Evolutionary conservation across 2,888 invertebrate species (phyloP).

Genomic region (Augiades crinisus): DNA sequence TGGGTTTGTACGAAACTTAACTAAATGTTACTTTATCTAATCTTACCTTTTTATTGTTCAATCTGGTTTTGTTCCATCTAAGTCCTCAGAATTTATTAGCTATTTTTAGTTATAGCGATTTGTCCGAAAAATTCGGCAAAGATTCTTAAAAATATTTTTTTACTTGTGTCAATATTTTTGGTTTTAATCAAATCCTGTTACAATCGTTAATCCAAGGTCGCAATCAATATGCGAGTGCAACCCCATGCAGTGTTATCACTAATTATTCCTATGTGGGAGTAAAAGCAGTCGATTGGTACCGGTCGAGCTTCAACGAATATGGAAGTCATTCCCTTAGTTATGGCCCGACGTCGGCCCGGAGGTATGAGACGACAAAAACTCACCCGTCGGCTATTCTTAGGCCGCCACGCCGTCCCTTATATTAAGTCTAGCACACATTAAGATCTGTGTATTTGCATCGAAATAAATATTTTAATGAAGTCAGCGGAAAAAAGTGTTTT

Average conservation of each 20-base stretch:
- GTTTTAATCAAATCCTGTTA: too few species aligned
- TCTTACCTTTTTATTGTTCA: too few species aligned
- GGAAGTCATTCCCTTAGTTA: conserved; percentile 45
- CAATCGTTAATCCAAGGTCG: background rate
- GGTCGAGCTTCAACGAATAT: conserved; percentile 38
- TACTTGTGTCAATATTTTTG: too few species aligned
- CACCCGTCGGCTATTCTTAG: conserved; percentile 56
- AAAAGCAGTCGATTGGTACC: conserved; percentile 30
- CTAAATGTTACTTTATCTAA: too few species aligned
- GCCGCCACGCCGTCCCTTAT: conserved; percentile 36
- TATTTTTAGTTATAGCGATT: too few species aligned
- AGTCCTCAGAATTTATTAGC: too few species aligned
- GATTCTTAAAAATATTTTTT: too few species aligned
- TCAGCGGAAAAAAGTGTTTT: conserved; percentile 10
- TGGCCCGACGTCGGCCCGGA: conserved; percentile 41
- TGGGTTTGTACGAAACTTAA: too few species aligned
- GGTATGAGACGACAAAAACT: conserved; percentile 61
- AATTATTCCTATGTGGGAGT: conserved; percentile 30
- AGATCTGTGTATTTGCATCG: conserved; percentile 10
- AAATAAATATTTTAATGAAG: conserved; percentile 11
- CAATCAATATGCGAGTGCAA: conserved; percentile 12
- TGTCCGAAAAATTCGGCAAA: too few species aligned
- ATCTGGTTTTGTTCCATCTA: too few species aligned
- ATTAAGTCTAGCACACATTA: conserved; percentile 25
- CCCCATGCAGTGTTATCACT: conserved; percentile 16